Evolutionary conservation across 2,113 vertebrate species (phyloP), one percentile per base, ranked within the genome.

Genomic region (Entomyzon cyanotis): DNA sequence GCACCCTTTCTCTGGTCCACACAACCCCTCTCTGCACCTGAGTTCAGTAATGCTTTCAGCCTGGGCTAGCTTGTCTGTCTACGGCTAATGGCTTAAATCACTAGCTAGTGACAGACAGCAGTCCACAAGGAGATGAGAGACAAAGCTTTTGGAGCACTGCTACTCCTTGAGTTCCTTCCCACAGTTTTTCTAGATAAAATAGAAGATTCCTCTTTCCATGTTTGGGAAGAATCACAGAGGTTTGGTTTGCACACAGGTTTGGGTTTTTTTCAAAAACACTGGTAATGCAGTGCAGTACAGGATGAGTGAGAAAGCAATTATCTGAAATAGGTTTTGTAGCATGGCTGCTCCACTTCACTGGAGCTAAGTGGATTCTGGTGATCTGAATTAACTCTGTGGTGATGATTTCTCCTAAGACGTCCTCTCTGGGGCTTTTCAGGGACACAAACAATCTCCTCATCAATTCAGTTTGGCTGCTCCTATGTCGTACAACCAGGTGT

Each of bases 1-100:
- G 59, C 75, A 89, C 39, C 24, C 27, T 77, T 88, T 82, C 49
- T 74, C 82, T 93, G 85, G 82, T 96, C 93, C 90, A 78, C 71
- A 67, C 44, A 96, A 87, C 60, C 60, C 41, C n/a, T 37, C 31
- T 56, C 28, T 76, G 23, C 52, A 77, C 70, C 76, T 92, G 78
- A 96, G 62, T 91, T 83, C 63, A 71, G 33, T 65, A 58, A 74
- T 47, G 30, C 30, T 76, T 89, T 85, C 74, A 82, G 8, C 18
- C 49, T 69, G 39, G 30, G 42, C 70, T 76, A 67, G 17, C 30
- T 90, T 67, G 31, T 89, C 76, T 77, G 33, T 62, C 52, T 76
- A 60, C 84, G 46, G 23, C 56, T 71, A 42, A 33, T 37, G 55
- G 27, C 37, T 93, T 85, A 62, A 89, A 37, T 28, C 53, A 46